Conservation (phyloP, 2,113 vertebrate species). For the Riparia riparia region DNA sequence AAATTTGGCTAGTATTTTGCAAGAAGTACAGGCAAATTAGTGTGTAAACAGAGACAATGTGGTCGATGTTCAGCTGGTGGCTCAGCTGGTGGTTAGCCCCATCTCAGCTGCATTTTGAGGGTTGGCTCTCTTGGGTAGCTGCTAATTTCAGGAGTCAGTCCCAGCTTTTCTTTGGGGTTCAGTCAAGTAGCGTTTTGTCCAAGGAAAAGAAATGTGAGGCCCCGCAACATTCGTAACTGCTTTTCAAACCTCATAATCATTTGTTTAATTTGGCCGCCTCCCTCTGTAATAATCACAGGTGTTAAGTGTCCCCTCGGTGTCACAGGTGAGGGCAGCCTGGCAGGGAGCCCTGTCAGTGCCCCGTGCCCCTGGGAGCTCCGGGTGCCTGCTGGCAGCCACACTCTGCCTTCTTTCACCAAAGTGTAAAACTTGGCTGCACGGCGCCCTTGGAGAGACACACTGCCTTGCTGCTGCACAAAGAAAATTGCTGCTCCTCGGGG, state of each 20-base stretch:
- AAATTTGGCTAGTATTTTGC: background rate
- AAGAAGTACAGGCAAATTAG: background rate
- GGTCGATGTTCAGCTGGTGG: background rate
- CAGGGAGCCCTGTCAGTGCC: background rate
- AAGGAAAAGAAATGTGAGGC: background rate
- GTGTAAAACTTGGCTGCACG: constrained; percentile 22
- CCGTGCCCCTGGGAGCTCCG: background rate
- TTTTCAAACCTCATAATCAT: background rate
- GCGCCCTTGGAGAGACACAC: background rate
- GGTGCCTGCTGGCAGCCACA: background rate
- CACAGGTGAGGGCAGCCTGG: background rate
- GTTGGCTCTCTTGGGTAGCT: background rate
- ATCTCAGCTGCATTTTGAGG: background rate
- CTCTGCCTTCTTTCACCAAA: constrained; percentile 20
- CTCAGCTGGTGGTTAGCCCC: background rate
- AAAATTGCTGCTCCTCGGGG: background rate
- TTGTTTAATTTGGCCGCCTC: background rate
- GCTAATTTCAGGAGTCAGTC: background rate
- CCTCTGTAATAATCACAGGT: background rate
- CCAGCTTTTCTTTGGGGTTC: background rate
- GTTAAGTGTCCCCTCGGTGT: background rate
- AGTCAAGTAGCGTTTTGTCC: background rate
- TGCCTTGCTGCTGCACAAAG: constrained; percentile 33
- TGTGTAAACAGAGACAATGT: rapidly evolving
- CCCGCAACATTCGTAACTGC: background rate